A percentile compares a stretch with the other conserved stretches of the same genome.
Conservation (phyloP, 2,113 vertebrate genomes). For the Channa maculata region DNA sequence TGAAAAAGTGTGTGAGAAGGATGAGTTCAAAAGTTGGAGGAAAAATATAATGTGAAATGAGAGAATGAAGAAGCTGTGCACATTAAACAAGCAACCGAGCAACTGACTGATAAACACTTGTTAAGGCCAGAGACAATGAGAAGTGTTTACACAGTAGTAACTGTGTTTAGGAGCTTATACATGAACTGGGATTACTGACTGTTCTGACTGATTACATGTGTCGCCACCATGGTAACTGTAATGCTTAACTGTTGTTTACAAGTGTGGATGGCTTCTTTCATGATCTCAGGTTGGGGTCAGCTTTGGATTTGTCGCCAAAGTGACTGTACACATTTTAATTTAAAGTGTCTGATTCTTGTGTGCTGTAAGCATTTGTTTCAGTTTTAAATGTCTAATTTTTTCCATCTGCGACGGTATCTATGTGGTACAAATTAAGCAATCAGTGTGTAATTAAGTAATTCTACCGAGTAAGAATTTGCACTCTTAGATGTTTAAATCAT, state of each 20-base stretch:
- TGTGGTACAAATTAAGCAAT: constrained; percentile 60
- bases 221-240: constrained; percentile 45
- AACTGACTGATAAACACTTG: constrained; percentile 14
- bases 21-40: constrained; percentile 6
- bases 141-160: constrained; percentile 47
- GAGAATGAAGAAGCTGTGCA: constrained; percentile 29
- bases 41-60: constrained; percentile 5
- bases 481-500: constrained; percentile 61
- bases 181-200: constrained; percentile 20
- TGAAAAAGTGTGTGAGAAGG: constrained; percentile 30
- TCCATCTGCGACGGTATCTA: constrained; percentile 48
- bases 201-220: constrained; percentile 37
- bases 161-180: constrained; percentile 33
- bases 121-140: neutral
- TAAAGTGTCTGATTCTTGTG: constrained; percentile 4
- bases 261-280: constrained; percentile 25
- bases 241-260: constrained; percentile 32
- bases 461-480: constrained; percentile 57
- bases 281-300: constrained; percentile 34
- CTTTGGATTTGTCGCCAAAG: constrained; percentile 35
- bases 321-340: neutral
- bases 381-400: constrained; percentile 37
- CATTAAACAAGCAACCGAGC: constrained; percentile 6
- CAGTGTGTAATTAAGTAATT: constrained; percentile 63
- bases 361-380: constrained; percentile 34